Conservation (phyloP, 1,140 invertebrate genomes). For the Argopecten irradians region DNA sequence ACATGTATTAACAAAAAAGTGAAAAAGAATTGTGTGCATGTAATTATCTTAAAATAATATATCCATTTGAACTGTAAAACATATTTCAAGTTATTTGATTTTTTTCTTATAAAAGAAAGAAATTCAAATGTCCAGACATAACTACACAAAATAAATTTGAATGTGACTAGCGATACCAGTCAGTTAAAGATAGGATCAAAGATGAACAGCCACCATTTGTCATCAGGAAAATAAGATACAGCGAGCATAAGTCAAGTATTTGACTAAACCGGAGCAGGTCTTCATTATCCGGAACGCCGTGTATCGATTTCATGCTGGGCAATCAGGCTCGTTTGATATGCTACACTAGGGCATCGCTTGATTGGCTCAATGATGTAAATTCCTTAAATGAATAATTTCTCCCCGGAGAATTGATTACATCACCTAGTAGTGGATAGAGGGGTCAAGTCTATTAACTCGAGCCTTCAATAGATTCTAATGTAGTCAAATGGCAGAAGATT, state of each 20-base stretch:
- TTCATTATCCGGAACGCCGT: constrained; percentile 3
- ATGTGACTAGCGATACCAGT: not conserved
- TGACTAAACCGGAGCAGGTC: constrained; percentile 14
- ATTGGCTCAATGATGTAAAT: constrained; percentile 49
- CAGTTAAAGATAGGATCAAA: not conserved
- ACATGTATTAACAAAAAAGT: too few species aligned
- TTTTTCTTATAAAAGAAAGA: too few species aligned
- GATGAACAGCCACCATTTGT: not conserved
- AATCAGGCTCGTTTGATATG: constrained; percentile 27
- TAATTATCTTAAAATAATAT: too few species aligned
- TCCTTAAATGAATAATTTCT: constrained; percentile 49
- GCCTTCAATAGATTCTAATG: constrained; percentile 30
- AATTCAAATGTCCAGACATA: too few species aligned
- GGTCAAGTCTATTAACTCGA: constrained; percentile 41
- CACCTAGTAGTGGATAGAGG: constrained; percentile 34
- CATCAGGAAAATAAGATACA: not conserved
- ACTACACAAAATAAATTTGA: too few species aligned
- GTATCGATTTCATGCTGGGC: constrained; percentile 27
- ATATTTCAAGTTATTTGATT: too few species aligned
- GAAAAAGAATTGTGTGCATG: too few species aligned
- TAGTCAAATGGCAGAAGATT: constrained; percentile 34
- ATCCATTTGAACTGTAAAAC: too few species aligned
- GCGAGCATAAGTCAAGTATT: constrained; percentile 13
- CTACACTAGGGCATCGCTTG: constrained; percentile 30
- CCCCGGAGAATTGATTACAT: constrained; percentile 40